phyloP scores from a whole-genome alignment of 2,113 vertebrate genomes.

The Eleginops maclovinus region DNA sequence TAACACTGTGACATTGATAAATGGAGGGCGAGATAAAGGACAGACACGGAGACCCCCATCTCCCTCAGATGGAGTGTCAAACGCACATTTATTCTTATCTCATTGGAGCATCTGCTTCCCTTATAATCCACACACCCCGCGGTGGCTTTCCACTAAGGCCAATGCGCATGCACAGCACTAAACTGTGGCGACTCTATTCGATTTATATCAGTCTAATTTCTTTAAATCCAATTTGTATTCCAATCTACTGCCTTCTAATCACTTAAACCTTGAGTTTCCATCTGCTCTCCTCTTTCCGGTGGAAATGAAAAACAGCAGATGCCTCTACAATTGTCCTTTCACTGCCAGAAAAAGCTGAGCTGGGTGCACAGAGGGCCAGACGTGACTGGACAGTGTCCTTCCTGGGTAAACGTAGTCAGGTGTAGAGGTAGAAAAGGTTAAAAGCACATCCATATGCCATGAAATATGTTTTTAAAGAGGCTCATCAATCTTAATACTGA shows the following conservation, averaged over 20 bases:
- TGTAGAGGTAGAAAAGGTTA: slow-evolving; percentile 53
- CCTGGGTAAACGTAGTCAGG: slow-evolving; percentile 74
- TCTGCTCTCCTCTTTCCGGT: slow-evolving; percentile 86
- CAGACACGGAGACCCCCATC: slow-evolving; percentile 87
- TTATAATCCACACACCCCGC: slow-evolving; percentile 90
- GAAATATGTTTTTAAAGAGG: slow-evolving; percentile 28
- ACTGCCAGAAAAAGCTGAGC: slow-evolving; percentile 88
- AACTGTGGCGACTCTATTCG: slow-evolving; percentile 93
- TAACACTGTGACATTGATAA: slow-evolving; percentile 97
- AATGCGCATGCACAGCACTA: slow-evolving; percentile 64
- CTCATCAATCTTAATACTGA: slow-evolving; percentile 46
- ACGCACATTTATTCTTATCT: slow-evolving; percentile 96
- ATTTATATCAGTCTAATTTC: slow-evolving; percentile 99
- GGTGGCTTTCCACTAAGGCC: slow-evolving; percentile 82
- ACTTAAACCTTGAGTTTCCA: slow-evolving; percentile 97
- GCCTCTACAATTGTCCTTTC: slow-evolving; percentile 91
- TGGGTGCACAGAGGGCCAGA: slow-evolving; percentile 75
- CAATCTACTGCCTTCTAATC: slow-evolving; percentile 98
- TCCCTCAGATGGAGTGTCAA: slow-evolving; percentile 90
- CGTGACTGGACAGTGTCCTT: slow-evolving; percentile 79
- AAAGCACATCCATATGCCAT: slow-evolving; percentile 45
- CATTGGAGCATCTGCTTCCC: slow-evolving; percentile 95
- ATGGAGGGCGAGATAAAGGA: slow-evolving; percentile 93
- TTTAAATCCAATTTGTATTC: slow-evolving; percentile 99
- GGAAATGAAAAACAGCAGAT: slow-evolving; percentile 93